These are phyloP conservation scores for Unio delphinus DNA, from an alignment of 2,888 invertebrate species.

Conservation along the genomic window DNA sequence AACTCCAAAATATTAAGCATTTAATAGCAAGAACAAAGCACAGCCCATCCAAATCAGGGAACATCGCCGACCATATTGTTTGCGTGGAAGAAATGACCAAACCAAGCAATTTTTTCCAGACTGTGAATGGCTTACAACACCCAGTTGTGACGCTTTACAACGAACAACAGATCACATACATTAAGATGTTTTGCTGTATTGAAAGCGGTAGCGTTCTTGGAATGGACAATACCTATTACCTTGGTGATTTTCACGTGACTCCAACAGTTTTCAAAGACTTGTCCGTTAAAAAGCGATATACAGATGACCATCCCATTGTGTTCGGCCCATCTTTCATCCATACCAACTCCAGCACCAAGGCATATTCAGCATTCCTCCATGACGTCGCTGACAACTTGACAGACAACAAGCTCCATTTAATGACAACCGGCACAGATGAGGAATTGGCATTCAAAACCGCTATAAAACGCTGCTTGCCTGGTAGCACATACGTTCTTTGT, in stretches of 20 bases:
- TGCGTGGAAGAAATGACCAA: slow-evolving; percentile 26
- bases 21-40: neutral
- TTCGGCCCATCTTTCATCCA: slow-evolving; percentile 17
- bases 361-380: slow-evolving; percentile 9
- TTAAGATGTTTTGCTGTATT: slow-evolving; percentile 21
- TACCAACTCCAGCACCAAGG: slow-evolving; percentile 7
- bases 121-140: slow-evolving; percentile 11
- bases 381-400: slow-evolving; percentile 13
- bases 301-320: slow-evolving; percentile 13
- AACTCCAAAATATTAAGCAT: slow-evolving; percentile 8
- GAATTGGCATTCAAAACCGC: slow-evolving; percentile 7
- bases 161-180: slow-evolving; percentile 16
- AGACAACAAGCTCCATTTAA: neutral
- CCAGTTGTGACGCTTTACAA: slow-evolving; percentile 18
- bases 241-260: slow-evolving; percentile 18
- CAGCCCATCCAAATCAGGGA: neutral
- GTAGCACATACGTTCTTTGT: slow-evolving; percentile 18
- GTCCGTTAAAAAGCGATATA: slow-evolving; percentile 7
- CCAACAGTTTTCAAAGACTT: slow-evolving; percentile 18
- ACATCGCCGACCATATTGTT: slow-evolving; percentile 23
- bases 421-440: slow-evolving; percentile 19
- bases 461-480: slow-evolving; percentile 13
- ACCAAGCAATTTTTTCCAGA: slow-evolving; percentile 17
- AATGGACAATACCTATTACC: slow-evolving; percentile 20
- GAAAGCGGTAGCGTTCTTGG: slow-evolving; percentile 9